Conservation (phyloP, 1,140 invertebrate genomes). For the Trypoxylus dichotomus region DNA sequence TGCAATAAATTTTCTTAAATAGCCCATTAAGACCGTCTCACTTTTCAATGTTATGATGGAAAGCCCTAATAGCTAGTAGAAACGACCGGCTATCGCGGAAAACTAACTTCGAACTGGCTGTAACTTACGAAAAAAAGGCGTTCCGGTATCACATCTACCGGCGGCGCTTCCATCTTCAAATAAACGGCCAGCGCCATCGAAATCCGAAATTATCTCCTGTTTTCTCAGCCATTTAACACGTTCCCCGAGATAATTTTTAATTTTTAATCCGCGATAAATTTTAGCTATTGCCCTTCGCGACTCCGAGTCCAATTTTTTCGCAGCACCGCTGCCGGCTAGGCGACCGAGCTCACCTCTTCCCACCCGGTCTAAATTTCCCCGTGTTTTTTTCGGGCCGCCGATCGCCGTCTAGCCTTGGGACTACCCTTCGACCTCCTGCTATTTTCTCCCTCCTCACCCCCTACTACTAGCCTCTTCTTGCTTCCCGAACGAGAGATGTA, state of each 20-base stretch:
- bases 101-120: background rate
- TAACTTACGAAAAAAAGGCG: background rate
- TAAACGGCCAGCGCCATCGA: background rate
- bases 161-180: background rate
- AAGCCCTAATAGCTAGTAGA: background rate
- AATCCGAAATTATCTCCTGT: conserved; percentile 18
- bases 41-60: background rate
- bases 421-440: background rate
- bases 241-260: conserved; percentile 15
- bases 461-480: background rate
- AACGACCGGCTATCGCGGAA: background rate
- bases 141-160: background rate
- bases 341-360: too few species aligned
- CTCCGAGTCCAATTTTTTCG: background rate
- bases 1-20: background rate
- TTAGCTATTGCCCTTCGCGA: background rate
- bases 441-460: background rate
- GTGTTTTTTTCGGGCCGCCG: background rate
- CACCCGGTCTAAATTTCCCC: background rate
- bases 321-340: too few species aligned
- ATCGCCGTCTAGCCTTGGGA: background rate
- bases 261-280: conserved; percentile 19
- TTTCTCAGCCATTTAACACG: conserved; percentile 20
- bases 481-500: conserved; percentile 7
- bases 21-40: background rate